These are phyloP conservation scores for Hemibagrus wyckioides DNA, from an alignment of 2,113 vertebrate genomes.

Conservation along the genomic window DNA sequence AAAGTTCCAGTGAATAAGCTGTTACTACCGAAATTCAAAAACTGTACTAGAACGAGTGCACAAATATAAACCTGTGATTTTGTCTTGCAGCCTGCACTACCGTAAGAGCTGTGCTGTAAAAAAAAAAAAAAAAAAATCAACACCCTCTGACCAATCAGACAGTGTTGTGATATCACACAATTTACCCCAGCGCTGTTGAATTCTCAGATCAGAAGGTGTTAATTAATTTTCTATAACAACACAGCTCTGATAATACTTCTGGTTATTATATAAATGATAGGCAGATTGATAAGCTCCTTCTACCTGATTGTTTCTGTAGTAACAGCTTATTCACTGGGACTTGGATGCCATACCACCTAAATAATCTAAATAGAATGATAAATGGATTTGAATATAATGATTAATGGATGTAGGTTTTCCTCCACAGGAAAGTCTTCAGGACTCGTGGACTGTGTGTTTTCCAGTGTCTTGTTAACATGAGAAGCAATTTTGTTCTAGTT, in stretches of 20 bases:
- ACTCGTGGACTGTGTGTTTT: neutral
- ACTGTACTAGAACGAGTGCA: neutral
- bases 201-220: neutral
- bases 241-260: neutral
- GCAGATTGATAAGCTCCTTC: neutral
- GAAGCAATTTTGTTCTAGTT: neutral
- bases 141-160: neutral
- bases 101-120: neutral
- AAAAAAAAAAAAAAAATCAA: conserved; percentile 3
- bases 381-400: neutral
- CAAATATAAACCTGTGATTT: neutral
- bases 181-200: neutral
- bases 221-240: neutral
- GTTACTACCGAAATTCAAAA: neutral
- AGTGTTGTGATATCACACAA: neutral
- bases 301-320: neutral
- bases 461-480: neutral
- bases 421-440: neutral
- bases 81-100: neutral
- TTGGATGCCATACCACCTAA: neutral
- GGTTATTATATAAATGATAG: neutral
- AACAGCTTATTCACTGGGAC: neutral
- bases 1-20: neutral
- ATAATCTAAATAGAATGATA: neutral
- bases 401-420: neutral